phyloP scores from a whole-genome alignment of 2,113 vertebrate species.

The Pachycephala philippinensis region DNA sequence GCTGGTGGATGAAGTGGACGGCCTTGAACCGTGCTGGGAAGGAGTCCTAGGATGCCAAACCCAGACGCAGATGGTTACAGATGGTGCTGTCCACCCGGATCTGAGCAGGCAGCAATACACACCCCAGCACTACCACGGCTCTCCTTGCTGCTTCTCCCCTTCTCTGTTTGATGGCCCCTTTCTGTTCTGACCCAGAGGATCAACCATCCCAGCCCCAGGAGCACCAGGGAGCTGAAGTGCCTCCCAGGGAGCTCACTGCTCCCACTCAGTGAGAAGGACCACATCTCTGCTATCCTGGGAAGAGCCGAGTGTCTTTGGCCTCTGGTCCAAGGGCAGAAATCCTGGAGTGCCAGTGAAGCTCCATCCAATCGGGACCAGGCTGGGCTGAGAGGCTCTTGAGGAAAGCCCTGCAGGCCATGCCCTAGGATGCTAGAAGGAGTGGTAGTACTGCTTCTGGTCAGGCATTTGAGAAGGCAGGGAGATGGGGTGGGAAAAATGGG shows the following conservation, averaged over 20 bases:
- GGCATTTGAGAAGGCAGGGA: neutral
- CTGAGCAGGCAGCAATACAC: neutral
- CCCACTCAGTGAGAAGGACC: neutral
- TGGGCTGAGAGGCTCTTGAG: neutral
- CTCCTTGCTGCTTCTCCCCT: neutral
- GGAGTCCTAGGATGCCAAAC: constrained; percentile 81
- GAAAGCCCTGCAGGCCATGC: neutral
- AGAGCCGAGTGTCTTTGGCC: neutral
- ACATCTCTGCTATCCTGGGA: neutral
- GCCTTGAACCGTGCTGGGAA: constrained; percentile 98
- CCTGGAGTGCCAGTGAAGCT: neutral
- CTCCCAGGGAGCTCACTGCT: neutral
- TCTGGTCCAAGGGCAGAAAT: neutral
- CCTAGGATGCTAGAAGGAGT: neutral
- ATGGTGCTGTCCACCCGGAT: accelerated
- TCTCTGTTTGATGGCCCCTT: neutral
- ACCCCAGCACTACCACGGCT: accelerated
- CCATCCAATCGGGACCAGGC: neutral
- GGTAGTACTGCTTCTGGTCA: neutral
- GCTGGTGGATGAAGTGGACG: constrained; percentile 93
- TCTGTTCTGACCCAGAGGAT: neutral
- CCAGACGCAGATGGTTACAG: neutral
- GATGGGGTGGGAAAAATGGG: neutral
- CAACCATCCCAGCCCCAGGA: neutral
- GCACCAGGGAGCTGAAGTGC: neutral